Conservation (phyloP, 1,140 invertebrate genomes). For the Drosophila saltans region DNA sequence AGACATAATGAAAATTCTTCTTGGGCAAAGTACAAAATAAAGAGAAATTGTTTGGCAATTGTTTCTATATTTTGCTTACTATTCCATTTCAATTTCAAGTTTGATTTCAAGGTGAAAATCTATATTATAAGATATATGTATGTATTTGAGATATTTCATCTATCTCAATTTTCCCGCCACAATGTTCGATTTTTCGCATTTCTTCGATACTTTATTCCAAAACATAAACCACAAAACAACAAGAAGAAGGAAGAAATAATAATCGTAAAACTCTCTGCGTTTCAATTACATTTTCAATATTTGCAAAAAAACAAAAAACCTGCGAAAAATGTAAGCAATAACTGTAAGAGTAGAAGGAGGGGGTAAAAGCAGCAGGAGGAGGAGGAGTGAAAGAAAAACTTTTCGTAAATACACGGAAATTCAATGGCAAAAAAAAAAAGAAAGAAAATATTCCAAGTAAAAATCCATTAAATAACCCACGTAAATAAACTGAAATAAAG, state of each 20-base stretch:
- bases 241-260: conserved; percentile 15
- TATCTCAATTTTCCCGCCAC: conserved; percentile 7
- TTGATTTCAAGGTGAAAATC: conserved; percentile 11
- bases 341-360: neutral
- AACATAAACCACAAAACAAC: conserved; percentile 7
- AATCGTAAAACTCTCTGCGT: conserved; percentile 45
- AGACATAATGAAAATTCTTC: too few species aligned
- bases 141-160: neutral
- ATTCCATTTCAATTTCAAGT: neutral
- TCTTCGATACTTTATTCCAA: conserved; percentile 35
- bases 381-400: neutral
- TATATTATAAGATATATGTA: neutral
- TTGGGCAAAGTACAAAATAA: too few species aligned
- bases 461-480: conserved; percentile 78
- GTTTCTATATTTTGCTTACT: too few species aligned
- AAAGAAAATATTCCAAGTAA: conserved; percentile 5
- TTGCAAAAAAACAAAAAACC: conserved; percentile 53
- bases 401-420: conserved; percentile 48
- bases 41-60: too few species aligned
- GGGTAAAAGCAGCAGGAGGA: neutral
- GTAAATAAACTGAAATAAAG: conserved; percentile 59
- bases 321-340: neutral
- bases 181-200: neutral
- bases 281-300: conserved; percentile 76
- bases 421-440: conserved; percentile 47